Base-by-base conservation (phyloP, 2,113 vertebrate genomes). In the Oreochromis tanganicae region DNA sequence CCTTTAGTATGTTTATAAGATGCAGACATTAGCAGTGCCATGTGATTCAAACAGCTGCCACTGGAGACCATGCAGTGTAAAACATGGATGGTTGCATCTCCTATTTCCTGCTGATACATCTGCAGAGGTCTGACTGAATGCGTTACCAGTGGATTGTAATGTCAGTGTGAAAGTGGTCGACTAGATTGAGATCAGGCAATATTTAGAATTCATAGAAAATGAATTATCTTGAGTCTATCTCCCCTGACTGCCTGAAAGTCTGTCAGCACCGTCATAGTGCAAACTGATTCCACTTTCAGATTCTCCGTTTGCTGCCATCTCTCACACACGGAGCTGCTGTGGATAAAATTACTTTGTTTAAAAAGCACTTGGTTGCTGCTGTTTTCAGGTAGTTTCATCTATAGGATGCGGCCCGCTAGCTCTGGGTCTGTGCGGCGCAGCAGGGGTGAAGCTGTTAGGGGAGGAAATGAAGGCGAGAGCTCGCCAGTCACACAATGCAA, bases 401-500 rank as follows among this genome's bases (percentile, higher is more conserved):
- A 10, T 36, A 43, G 1, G 19, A 75, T 68, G 63, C 19, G 63
- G 63, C 13, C 57, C 75, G 79, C 86, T 56, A 68, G 86, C 80
- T 32, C 66, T 84, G 29, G 57, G 85, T 75, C 85, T 80, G n/a
- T 73, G 83, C 34, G 38, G 59, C 93, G 10, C 93, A 88, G 91
- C 85, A 46, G 90, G 88, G 38, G 41, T 24, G 80, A 68, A 27
- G 63, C 87, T 79, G 85, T 89, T 84, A 85, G 82, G 43, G 14
- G 48, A 84, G 68, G 80, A 91, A 90, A 91, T 89, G 87, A 84
- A 84, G 21, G n/a, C 61, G 21, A 75, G 63, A 81, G 61, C 27
- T 13, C 36, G 36, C 68, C 56, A 59, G 81, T 78, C 78, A 79
- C 68, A 89, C 84, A 78, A 43, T 29, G 63, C 73, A 81, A 27